Base-by-base conservation (phyloP, 2,113 vertebrate genomes). In the Aix galericulata region DNA sequence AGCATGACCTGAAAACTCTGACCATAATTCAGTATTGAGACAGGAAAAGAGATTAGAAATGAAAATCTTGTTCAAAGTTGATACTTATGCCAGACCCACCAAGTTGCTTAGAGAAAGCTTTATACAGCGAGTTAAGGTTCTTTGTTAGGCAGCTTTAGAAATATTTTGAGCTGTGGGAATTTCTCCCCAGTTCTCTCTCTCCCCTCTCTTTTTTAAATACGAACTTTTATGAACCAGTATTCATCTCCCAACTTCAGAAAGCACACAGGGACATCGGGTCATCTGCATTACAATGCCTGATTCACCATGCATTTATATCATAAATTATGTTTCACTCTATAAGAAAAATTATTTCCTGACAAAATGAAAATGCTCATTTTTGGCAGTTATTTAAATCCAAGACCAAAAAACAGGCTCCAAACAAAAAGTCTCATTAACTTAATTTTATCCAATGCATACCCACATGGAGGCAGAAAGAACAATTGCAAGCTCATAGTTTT, bases 101-200 rank as follows among this genome's bases (percentile, higher is more conserved):
- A 96, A 96, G 94, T 88, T 80, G 92, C 92, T 91, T 93, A 88
- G 75, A 94, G 87, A 90, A 96, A 96, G 94, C 92, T 94, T 94
- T 92, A 81, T 52, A 46, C 26, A 88, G 72, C 29, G 48, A 86
- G 87, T 82, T 96, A 93, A 96, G 93, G 90, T 84, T 85, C 92
- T 97, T 96, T 96, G 93, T 94, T 84, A 90, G 89, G 88, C 76
- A 94, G 91, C 89, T 94, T 90, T 25, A 88, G 91, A 90, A 93
- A 95, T 88, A 91, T 93, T 94, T 86, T 29, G 91, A 95, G 93
- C 91, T 93, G 85, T 91, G 89, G 92, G 92, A 96, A 96, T 92
- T 93, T 42, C 75, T 81, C 82, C 32, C 58, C 68, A 14, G 60
- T 77, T 89, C 66, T 63, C 74, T 42, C 59, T 52, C 76, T 56